Evolutionary conservation across 2,797 vertebrate genomes (phyloP).

Genomic region (Crypturellus tataupa): DNA sequence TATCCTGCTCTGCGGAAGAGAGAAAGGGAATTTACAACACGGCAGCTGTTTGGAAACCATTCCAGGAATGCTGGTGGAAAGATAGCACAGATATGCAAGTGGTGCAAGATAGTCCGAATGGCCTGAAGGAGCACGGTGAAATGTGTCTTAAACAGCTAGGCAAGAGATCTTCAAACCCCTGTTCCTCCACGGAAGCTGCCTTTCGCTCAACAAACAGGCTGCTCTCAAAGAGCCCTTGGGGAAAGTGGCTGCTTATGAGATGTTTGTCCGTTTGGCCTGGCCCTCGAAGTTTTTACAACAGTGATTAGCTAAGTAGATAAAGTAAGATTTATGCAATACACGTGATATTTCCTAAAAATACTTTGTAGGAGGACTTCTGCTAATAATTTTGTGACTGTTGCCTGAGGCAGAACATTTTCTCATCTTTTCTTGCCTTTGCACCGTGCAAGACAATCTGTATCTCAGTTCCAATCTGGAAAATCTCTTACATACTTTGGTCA

Average conservation of each 20-base stretch:
- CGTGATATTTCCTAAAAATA: neutral
- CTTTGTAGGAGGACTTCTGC: neutral
- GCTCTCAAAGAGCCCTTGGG: neutral
- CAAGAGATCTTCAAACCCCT: neutral
- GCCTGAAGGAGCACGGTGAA: slow-evolving; percentile 24
- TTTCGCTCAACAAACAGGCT: slow-evolving; percentile 35
- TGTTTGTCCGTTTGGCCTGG: neutral
- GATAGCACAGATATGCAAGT: slow-evolving; percentile 58
- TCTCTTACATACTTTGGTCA: neutral
- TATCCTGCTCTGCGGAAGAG: neutral
- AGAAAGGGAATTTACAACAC: slow-evolving; percentile 52
- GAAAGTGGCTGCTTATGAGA: neutral
- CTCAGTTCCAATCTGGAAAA: neutral
- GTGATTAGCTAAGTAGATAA: neutral
- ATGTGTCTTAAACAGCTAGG: neutral
- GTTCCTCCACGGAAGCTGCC: neutral
- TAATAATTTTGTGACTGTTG: neutral
- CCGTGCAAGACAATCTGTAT: neutral
- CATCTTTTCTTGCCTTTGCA: neutral
- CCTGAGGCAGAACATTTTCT: neutral
- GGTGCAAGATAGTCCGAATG: slow-evolving; percentile 52
- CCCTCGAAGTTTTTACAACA: neutral
- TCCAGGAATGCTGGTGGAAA: slow-evolving; percentile 46
- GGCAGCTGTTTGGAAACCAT: slow-evolving; percentile 53
- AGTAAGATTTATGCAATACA: neutral